Base-by-base conservation (phyloP, 2,113 vertebrate genomes). In the Peucedramus taeniatus region DNA sequence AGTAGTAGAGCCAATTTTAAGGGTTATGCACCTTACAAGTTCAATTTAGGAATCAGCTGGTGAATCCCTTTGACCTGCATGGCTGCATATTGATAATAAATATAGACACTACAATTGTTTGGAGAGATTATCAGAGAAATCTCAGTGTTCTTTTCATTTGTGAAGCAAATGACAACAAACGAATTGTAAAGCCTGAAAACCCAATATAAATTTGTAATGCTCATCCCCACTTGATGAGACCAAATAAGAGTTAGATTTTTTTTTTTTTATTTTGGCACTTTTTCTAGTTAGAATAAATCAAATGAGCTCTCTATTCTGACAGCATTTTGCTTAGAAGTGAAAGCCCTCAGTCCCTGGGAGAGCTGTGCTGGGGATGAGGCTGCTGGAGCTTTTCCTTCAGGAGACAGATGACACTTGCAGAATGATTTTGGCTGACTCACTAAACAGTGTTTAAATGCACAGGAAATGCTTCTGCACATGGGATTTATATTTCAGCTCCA, bases 101-200 rank as follows among this genome's bases (percentile, higher is more conserved):
- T 30, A 11, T 0, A 35, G 51, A 9, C 20, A 75, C 13, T 26
- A 17, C 24, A 35, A 13, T 16, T 13, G 35, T 49, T 42, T 49
- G 70, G 35, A 7, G 60, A 56, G 35, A 15, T 49, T 56, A 22
- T 39, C 63, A 53, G 18, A 23, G 54, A 23, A 77, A 60, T 60
- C 39, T 53, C 96, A 95, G 51, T 49, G 60, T 86, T 95, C 92
- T 96, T 92, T 94, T 97, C 82, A 64, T 96, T 97, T 97, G 88
- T 89, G 91, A 96, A 96, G 83, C 70, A 96, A 97, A 94, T 72
- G 78, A 30, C 87, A 83, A 92, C n/a, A 64, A 95, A 84, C 49
- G 93, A 87, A 88, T 79, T 95, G 89, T 68, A 64, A 97, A 97
- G 63, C 88, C 75, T 94, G 56, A 72, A 81, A 97, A 95, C 96